A percentile compares a stretch with the other conserved stretches of the same genome.
These are phyloP conservation scores for Chalcosyrphus nemorum DNA, from an alignment of 2,888 invertebrate genomes.

Conservation along the genomic window DNA sequence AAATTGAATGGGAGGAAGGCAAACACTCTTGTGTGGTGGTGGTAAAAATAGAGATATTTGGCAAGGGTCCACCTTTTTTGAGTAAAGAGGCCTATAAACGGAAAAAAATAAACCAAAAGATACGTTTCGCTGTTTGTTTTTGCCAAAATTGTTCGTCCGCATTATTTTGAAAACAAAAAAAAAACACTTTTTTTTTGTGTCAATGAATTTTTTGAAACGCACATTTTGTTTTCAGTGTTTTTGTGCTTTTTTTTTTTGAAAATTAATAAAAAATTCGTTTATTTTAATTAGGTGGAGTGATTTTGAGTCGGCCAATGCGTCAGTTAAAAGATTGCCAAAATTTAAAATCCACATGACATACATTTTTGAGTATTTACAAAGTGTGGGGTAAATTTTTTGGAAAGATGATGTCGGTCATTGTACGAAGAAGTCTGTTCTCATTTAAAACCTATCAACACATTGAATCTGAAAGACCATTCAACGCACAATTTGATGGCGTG, in stretches of 20 bases:
- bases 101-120: constrained; percentile 18
- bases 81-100: constrained; percentile 51
- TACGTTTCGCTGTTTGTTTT: constrained; percentile 17
- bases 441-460: no score
- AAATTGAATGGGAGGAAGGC: constrained; percentile 24
- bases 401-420: background rate
- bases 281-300: background rate
- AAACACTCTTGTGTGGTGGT: background rate
- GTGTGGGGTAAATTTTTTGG: background rate
- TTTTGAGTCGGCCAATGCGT: constrained; percentile 1
- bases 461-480: no score
- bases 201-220: constrained; percentile 39
- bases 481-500: no score
- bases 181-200: no score
- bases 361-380: background rate
- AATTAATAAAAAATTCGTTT: background rate
- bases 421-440: background rate
- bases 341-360: constrained; percentile 1
- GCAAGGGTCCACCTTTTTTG: constrained; percentile 38
- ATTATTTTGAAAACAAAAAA: no score
- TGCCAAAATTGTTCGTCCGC: constrained; percentile 31
- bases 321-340: constrained; percentile 13
- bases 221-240: constrained; percentile 31
- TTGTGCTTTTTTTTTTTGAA: background rate
- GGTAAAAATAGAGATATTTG: constrained; percentile 40